Conservation (phyloP, 2,797 vertebrate genomes). For the Psittacula derbiana region DNA sequence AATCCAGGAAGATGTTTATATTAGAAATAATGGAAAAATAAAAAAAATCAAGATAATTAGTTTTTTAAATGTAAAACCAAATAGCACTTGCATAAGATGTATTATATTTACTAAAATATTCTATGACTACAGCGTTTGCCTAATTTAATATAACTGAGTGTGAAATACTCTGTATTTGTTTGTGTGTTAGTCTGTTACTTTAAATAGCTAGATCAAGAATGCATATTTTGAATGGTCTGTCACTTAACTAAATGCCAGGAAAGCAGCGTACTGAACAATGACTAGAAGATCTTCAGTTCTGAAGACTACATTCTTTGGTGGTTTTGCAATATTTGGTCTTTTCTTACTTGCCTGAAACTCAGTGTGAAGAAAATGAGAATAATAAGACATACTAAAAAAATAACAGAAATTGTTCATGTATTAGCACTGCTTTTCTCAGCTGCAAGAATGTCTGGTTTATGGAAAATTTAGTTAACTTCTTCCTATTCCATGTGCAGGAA, state of each 20-base stretch:
- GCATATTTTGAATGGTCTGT: neutral
- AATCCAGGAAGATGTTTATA: neutral
- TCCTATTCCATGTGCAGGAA: neutral
- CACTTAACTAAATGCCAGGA: neutral
- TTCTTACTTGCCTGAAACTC: neutral
- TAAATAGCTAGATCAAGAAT: neutral
- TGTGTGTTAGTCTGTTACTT: neutral
- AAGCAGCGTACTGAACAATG: neutral
- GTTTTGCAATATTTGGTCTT: neutral
- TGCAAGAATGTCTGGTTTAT: neutral
- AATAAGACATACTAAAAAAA: neutral
- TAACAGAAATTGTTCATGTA: neutral
- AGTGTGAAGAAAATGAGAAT: neutral
- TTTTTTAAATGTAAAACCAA: neutral
- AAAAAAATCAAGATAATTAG: neutral
- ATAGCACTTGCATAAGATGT: neutral
- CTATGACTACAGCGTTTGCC: neutral
- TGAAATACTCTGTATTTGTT: neutral
- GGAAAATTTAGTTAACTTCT: neutral
- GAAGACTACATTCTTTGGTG: neutral
- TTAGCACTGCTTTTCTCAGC: neutral
- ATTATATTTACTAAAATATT: neutral
- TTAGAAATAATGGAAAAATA: neutral
- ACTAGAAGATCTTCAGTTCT: neutral
- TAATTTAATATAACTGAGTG: neutral